Evolutionary conservation across 2,888 invertebrate genomes (phyloP).

Genomic region (Meghimatium bilineatum): DNA sequence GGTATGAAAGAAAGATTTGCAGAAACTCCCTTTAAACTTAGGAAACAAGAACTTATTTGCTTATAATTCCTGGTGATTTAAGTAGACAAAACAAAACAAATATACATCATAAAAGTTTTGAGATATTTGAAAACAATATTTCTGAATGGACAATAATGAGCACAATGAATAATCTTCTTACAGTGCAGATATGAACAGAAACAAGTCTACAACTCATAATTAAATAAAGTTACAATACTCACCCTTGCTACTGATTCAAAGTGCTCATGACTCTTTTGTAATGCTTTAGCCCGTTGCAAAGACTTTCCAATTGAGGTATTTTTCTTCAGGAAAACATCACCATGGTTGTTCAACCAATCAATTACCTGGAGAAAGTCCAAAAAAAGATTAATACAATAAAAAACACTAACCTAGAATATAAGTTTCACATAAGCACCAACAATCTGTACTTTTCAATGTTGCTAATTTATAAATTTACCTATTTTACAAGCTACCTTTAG

Average conservation of each 20-base stretch:
- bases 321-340: constrained; percentile 96
- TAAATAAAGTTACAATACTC: constrained; percentile 69
- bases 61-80: no score
- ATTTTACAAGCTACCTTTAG: no score
- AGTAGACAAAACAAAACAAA: no score
- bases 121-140: neutral
- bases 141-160: no score
- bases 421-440: no score
- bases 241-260: constrained; percentile 99
- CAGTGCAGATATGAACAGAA: neutral
- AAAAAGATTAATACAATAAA: neutral
- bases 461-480: no score
- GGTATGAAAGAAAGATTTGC: no score
- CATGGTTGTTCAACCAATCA: constrained; percentile 98
- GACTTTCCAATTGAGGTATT: constrained; percentile 98
- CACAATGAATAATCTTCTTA: neutral
- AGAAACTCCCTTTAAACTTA: no score
- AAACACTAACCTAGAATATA: neutral
- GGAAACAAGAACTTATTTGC: no score
- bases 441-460: no score
- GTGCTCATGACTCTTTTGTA: constrained; percentile 98
- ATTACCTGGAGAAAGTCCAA: constrained; percentile 84
- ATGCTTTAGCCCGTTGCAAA: constrained; percentile 94
- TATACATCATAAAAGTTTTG: neutral
- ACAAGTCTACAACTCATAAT: neutral